Conservation (phyloP, 2,888 invertebrate species). For the Zele albiditarsus region DNA sequence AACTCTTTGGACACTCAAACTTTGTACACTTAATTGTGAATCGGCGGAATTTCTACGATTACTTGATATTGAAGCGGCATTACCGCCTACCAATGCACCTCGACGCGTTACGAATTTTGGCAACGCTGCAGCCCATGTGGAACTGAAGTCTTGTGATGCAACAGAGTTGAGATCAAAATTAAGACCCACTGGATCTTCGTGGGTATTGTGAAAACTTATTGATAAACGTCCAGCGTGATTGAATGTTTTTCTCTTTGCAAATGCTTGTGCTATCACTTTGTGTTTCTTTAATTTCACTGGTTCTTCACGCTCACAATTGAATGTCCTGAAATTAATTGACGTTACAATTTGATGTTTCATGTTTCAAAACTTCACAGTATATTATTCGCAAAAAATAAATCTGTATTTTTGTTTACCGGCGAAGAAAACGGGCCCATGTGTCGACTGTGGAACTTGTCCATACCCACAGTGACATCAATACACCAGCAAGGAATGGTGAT, state of each 20-base stretch:
- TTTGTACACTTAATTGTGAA: slow-evolving; percentile 75
- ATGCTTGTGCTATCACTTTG: slow-evolving; percentile 93
- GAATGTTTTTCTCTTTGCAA: slow-evolving; percentile 89
- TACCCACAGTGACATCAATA: slow-evolving; percentile 94
- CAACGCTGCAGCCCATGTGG: slow-evolving; percentile 93
- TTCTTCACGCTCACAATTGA: slow-evolving; percentile 80
- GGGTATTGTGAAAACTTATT: slow-evolving; percentile 88
- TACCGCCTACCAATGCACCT: slow-evolving; percentile 84
- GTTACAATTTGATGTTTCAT: background rate
- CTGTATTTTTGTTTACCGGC: slow-evolving; percentile 76
- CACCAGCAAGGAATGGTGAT: slow-evolving; percentile 87
- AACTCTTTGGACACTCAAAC: slow-evolving; percentile 86
- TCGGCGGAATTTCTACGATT: slow-evolving; percentile 76
- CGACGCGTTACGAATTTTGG: slow-evolving; percentile 89
- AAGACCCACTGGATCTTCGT: slow-evolving; percentile 92
- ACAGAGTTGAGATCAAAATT: slow-evolving; percentile 83
- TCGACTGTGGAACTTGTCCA: slow-evolving; percentile 91
- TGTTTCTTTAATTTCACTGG: slow-evolving; percentile 88
- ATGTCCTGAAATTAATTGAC: slow-evolving; percentile 76
- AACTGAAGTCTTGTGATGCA: slow-evolving; percentile 89
- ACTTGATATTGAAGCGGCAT: slow-evolving; percentile 76
- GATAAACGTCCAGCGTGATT: slow-evolving; percentile 89
- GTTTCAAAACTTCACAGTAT: background rate
- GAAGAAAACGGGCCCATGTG: slow-evolving; percentile 89
- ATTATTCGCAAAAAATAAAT: slow-evolving; percentile 16